Evolutionary conservation across 2,797 vertebrate species (phyloP), one percentile per base, ranked within the genome.

Genomic region (Spinus olivaceus): DNA sequence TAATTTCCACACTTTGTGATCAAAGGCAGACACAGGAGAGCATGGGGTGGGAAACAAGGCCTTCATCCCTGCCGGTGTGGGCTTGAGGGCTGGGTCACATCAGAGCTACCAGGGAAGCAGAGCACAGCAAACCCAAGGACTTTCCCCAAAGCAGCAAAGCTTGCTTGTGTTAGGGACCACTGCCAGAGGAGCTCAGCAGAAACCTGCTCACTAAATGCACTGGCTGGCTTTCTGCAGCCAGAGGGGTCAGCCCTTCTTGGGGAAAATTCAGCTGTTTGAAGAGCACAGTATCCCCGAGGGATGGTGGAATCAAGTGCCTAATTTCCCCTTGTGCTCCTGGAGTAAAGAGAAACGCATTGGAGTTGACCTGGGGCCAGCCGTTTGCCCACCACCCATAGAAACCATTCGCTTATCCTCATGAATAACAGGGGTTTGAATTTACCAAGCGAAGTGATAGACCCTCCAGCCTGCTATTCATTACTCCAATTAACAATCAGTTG

Each of bases 401-500:
- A 93, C 70, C 95, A 80, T 95, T 94, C 41, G n/a, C 56, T 69
- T 83, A 70, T 64, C 81, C 94, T 89, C 91, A 92, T 95, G 95
- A 97, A 96, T 97, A 97, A 97, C 64, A 47, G 81, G 96, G 96
- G 97, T 97, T 95, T 98, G 97, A 97, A 96, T 98, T 98, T 98
- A 98, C 97, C 97, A 97, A 97, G 96, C 72, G n/a, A 95, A 96
- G 96, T 95, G 93, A 96, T 94, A 27, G 96, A 96, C 94, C 97
- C 93, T 95, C 86, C 90, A 92, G 93, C 91, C 95, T 90, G 97
- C 97, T 97, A 98, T 98, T 98, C 98, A 98, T 98, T 98, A 98
- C 97, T 98, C 98, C 98, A 98, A 98, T 98, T 98, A 98, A 98
- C 97, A 97, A 97, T 97, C 97, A 97, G 98, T 97, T 94, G 96